Conservation (phyloP, 2,113 vertebrate species). For the Formicarius rufipectus region DNA sequence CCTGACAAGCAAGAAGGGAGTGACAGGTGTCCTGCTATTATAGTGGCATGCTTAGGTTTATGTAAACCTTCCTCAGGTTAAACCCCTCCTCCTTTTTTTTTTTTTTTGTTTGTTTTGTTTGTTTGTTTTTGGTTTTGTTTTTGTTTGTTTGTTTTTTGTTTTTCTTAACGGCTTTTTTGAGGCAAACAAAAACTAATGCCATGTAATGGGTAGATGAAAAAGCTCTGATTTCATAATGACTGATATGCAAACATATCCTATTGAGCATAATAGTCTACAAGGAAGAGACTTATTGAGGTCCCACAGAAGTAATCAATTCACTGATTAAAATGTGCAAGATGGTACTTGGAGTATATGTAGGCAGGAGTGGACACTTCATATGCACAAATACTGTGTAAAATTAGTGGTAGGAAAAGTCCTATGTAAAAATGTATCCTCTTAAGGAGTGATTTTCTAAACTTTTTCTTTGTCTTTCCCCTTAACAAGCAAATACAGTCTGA, state of each 20-base stretch:
- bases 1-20: neutral
- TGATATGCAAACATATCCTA: neutral
- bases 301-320: neutral
- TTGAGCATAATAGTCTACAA: neutral
- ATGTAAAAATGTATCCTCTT: neutral
- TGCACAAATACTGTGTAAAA: neutral
- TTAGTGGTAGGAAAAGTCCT: neutral
- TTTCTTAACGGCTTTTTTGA: neutral
- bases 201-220: neutral
- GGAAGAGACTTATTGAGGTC: neutral
- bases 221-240: neutral
- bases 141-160: neutral
- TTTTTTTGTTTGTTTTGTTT: neutral
- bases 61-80: neutral
- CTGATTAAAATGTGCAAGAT: neutral
- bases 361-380: neutral
- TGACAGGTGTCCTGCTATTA: neutral
- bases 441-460: neutral
- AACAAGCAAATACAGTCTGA: neutral
- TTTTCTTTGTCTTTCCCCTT: neutral
- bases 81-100: rapidly evolving
- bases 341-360: rapidly evolving
- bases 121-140: too few species aligned
- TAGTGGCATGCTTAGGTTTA: neutral
- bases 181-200: neutral